These are phyloP conservation scores for Enteromius afrohamiltoni DNA, from an alignment of 2,797 vertebrate genomes.

Conservation along the genomic window DNA sequence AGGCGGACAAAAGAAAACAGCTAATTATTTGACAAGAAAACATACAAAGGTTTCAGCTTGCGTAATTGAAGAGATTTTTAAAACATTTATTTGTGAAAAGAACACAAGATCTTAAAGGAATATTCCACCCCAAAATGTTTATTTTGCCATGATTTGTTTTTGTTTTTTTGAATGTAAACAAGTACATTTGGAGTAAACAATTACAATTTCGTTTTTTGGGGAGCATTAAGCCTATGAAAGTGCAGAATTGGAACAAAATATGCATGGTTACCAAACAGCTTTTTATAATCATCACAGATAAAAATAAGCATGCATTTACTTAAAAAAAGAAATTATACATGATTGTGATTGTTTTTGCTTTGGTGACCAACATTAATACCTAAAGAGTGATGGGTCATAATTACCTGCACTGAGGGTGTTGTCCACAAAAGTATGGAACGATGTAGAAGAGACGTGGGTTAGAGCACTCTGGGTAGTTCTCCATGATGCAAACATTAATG, in stretches of 20 bases:
- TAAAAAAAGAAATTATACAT: no score
- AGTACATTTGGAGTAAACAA: background rate
- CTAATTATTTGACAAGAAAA: background rate
- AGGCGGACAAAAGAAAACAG: conserved; percentile 37
- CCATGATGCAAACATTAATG: conserved; percentile 97
- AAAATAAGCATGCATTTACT: background rate
- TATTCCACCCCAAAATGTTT: background rate
- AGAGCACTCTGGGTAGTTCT: conserved; percentile 97
- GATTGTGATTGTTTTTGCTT: background rate
- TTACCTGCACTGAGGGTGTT: conserved; percentile 98
- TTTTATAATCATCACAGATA: background rate
- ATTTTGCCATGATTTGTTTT: background rate
- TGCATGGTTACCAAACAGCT: background rate
- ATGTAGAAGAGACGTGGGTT: conserved; percentile 98
- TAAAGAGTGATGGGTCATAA: background rate
- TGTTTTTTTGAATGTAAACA: no score
- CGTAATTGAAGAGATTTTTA: background rate
- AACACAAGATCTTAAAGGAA: background rate
- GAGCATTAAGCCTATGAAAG: background rate
- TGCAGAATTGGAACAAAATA: background rate
- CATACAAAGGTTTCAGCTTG: background rate
- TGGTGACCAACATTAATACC: background rate
- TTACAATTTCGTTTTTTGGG: background rate
- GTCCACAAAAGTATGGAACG: conserved; percentile 98
- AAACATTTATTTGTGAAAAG: conserved; percentile 3